Percentiles rank a stretch among this genome's conserved stretches.
These are phyloP conservation scores for Pipistrellus kuhlii DNA, from an alignment of 2,797 vertebrate genomes.

Conservation along the genomic window DNA sequence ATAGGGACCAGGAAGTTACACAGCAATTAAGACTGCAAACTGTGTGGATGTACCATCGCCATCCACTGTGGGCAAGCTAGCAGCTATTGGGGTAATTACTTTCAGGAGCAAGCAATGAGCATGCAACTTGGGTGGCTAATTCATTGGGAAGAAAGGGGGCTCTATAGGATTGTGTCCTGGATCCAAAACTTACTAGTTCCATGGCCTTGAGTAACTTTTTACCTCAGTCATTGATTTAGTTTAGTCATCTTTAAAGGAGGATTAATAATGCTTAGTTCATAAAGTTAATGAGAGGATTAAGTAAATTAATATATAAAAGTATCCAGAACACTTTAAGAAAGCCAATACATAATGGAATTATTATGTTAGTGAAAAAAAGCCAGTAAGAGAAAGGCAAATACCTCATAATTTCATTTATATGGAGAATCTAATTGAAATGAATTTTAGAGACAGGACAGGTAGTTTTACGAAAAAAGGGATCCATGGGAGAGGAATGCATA, in stretches of 20 bases:
- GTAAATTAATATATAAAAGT: not conserved
- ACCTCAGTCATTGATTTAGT: not conserved
- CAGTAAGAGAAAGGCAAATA: no score
- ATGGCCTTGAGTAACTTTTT: not conserved
- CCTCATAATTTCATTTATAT: not conserved
- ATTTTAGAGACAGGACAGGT: no score
- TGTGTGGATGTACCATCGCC: no score
- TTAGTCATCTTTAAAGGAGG: slow-evolving; percentile 5
- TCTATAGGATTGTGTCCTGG: no score
- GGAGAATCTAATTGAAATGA: not conserved
- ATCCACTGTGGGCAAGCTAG: not conserved
- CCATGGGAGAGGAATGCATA: no score
- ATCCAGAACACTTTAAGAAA: not conserved
- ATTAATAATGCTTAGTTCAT: not conserved
- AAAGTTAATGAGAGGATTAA: not conserved
- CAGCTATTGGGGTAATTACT: not conserved
- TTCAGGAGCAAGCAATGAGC: not conserved
- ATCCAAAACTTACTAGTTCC: not conserved
- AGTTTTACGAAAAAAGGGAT: no score
- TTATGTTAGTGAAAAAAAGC: no score
- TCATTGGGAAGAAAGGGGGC: no score
- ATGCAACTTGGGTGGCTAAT: not conserved
- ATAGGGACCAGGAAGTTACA: not conserved
- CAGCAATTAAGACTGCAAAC: not conserved
- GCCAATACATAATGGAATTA: not conserved